These are phyloP conservation scores for Hyalella azteca DNA, from an alignment of 2,888 invertebrate genomes.

Conservation along the genomic window DNA sequence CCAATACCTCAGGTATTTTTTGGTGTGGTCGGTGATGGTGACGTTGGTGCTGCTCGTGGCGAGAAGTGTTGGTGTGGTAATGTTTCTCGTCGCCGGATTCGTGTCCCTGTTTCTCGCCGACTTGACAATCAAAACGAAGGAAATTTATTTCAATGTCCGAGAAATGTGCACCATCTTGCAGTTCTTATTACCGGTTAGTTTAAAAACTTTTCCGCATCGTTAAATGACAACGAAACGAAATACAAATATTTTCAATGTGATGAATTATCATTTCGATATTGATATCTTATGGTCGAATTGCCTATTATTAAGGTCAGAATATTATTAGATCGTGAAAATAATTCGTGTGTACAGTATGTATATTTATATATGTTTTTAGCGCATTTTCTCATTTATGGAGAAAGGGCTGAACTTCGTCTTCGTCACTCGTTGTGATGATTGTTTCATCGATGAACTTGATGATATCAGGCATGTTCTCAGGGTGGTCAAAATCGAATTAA, in stretches of 20 bases:
- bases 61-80: not conserved
- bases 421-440: too few species aligned
- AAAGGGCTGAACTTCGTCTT: too few species aligned
- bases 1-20: too few species aligned
- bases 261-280: not conserved
- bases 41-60: not conserved
- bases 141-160: not conserved
- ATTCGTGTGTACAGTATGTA: too few species aligned
- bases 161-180: not conserved
- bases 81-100: not conserved
- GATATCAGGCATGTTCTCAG: too few species aligned
- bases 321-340: not conserved
- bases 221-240: too few species aligned
- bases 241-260: too few species aligned
- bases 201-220: too few species aligned
- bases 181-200: not conserved
- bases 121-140: not conserved
- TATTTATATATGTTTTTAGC: too few species aligned
- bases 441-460: too few species aligned
- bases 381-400: too few species aligned
- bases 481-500: too few species aligned
- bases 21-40: not conserved
- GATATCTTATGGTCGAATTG: not conserved
- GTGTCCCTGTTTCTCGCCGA: constrained; percentile 5
- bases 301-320: not conserved